Evolutionary conservation across 2,888 invertebrate genomes (phyloP).

Genomic region (Trichogramma evanescens): DNA sequence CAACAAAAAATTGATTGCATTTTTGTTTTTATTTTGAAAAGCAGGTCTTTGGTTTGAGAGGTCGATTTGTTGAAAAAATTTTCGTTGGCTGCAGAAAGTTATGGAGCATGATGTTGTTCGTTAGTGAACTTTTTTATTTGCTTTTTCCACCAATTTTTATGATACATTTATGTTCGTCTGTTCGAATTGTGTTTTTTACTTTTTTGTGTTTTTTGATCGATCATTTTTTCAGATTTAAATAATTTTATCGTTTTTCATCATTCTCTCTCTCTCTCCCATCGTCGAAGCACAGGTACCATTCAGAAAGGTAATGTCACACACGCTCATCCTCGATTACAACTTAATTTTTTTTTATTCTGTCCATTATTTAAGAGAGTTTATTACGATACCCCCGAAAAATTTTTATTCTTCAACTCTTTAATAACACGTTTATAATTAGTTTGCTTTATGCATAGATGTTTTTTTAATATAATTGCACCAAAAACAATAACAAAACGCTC

Average conservation of each 20-base stretch:
- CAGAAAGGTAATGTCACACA: conserved; percentile 38
- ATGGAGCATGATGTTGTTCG: too few relatives aligned
- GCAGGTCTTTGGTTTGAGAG: too few relatives aligned
- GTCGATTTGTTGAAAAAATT: too few relatives aligned
- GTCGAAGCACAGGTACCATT: conserved; percentile 38
- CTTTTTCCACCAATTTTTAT: too few relatives aligned
- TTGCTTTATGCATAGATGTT: conserved; percentile 19
- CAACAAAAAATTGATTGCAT: too few relatives aligned
- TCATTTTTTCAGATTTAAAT: conserved; percentile 29
- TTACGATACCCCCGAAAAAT: too few relatives aligned
- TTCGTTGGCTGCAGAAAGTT: too few relatives aligned
- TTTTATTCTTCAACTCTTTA: background rate
- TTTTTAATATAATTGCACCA: background rate
- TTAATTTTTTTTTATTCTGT: conserved; percentile 7
- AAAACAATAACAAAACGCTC: too few relatives aligned
- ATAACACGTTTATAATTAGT: conserved; percentile 14
- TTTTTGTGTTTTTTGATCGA: conserved; percentile 28
- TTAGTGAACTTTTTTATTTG: too few relatives aligned
- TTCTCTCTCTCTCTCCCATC: conserved; percentile 26
- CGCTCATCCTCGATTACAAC: background rate
- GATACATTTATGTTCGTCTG: too few relatives aligned
- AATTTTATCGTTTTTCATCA: conserved; percentile 37
- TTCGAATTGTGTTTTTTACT: conserved; percentile 19
- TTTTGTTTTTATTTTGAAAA: too few relatives aligned
- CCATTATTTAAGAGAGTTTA: too few relatives aligned